Conservation (phyloP, 1,140 invertebrate genomes). For the Telenomus remus region DNA sequence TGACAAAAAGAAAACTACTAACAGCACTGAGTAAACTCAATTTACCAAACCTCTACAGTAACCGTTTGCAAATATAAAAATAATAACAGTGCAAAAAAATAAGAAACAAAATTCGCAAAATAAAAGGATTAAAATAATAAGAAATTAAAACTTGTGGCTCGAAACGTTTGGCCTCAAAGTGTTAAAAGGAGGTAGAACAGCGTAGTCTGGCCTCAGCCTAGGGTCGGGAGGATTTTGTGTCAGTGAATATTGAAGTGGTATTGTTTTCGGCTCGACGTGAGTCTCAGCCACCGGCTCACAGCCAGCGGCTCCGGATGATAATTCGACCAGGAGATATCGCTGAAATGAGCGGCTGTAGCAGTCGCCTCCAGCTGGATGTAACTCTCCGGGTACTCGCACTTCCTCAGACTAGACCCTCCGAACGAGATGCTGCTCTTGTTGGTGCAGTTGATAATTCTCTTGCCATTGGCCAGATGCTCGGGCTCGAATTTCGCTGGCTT, state of each 20-base stretch:
- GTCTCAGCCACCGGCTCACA: constrained; percentile 72
- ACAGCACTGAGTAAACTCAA: no score
- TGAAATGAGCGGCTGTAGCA: constrained; percentile 67
- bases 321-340: constrained; percentile 72
- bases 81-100: constrained; percentile 16
- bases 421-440: background rate
- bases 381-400: constrained; percentile 61
- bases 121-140: constrained; percentile 15
- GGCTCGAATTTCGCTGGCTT: constrained; percentile 27
- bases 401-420: constrained; percentile 44
- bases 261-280: constrained; percentile 73
- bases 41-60: background rate
- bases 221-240: constrained; percentile 74
- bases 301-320: constrained; percentile 72
- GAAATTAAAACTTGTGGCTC: constrained; percentile 53
- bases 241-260: constrained; percentile 76
- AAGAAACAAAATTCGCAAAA: background rate
- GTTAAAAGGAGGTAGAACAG: constrained; percentile 65
- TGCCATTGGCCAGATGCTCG: constrained; percentile 62
- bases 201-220: constrained; percentile 69
- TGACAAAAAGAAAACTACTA: no score
- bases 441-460: constrained; percentile 61
- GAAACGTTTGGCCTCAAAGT: constrained; percentile 64
- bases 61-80: constrained; percentile 9
- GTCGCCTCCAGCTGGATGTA: constrained; percentile 70